Conservation (phyloP, 2,113 vertebrate species). For the Arenaria interpres region DNA sequence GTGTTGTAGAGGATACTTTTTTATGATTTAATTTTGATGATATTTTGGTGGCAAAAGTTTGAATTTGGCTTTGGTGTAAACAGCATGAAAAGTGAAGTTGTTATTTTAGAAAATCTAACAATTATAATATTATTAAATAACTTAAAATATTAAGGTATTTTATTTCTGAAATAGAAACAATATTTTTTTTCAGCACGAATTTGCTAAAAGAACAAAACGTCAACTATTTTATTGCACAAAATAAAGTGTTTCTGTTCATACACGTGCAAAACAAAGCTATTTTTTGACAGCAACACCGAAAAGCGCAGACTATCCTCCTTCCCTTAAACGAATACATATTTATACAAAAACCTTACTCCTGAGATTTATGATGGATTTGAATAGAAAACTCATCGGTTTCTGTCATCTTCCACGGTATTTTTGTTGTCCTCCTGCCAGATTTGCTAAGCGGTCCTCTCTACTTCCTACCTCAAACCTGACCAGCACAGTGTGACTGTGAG, state of each 20-base stretch:
- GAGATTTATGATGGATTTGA: slow-evolving; percentile 1
- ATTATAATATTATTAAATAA: not conserved
- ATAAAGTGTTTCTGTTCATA: not conserved
- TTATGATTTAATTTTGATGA: not conserved
- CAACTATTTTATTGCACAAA: not conserved
- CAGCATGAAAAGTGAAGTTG: not conserved
- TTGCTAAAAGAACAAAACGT: not conserved
- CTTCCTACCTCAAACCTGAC: slow-evolving; percentile 37
- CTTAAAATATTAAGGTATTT: not conserved
- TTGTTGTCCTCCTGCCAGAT: slow-evolving; percentile 48
- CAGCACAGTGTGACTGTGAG: slow-evolving; percentile 44
- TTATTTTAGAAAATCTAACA: not conserved
- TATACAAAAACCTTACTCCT: not conserved
- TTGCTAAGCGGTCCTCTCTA: not conserved
- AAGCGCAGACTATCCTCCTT: not conserved
- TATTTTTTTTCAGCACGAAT: not conserved
- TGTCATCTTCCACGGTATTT: slow-evolving; percentile 35
- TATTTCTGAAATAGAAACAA: not conserved
- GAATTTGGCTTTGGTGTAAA: not conserved
- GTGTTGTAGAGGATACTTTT: not conserved
- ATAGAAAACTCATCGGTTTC: slow-evolving; percentile 50
- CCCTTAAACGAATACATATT: not conserved
- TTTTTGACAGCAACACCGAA: not conserved
- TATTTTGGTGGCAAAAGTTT: not conserved
- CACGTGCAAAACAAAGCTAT: not conserved